Conservation (phyloP, 1,140 invertebrate species). For the Drosophila fuyamai region DNA sequence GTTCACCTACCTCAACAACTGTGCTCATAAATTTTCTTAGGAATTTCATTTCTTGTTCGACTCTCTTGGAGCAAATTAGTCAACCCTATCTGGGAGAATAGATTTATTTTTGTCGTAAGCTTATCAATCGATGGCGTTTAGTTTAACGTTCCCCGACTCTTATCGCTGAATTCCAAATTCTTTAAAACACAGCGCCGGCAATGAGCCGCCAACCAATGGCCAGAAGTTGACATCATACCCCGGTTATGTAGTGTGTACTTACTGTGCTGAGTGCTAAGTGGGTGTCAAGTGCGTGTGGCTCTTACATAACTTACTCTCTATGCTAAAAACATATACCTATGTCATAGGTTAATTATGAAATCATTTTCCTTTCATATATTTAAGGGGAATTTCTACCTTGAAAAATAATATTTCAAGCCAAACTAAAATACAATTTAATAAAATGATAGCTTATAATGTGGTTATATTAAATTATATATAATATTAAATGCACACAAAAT, state of each 20-base stretch:
- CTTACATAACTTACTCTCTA: slow-evolving; percentile 15
- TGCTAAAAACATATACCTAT: background rate
- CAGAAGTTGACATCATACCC: slow-evolving; percentile 58
- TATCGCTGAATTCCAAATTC: slow-evolving; percentile 34
- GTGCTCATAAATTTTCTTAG: slow-evolving; percentile 40
- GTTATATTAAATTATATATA: too few species aligned
- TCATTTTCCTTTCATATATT: too few species aligned
- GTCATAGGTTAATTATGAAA: background rate
- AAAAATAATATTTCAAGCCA: too few species aligned
- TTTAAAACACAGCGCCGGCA: slow-evolving; percentile 42
- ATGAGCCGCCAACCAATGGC: slow-evolving; percentile 39
- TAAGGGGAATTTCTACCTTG: too few species aligned
- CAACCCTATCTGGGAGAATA: slow-evolving; percentile 37
- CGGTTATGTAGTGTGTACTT: slow-evolving; percentile 2
- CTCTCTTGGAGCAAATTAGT: slow-evolving; percentile 42
- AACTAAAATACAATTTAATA: too few species aligned
- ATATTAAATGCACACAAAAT: background rate
- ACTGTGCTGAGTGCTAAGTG: slow-evolving; percentile 61
- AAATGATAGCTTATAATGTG: too few species aligned
- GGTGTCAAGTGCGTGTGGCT: slow-evolving; percentile 63
- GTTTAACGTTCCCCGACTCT: slow-evolving; percentile 1
- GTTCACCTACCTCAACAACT: slow-evolving; percentile 54
- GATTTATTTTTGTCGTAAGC: slow-evolving; percentile 25
- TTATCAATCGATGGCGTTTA: slow-evolving; percentile 36
- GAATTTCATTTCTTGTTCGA: slow-evolving; percentile 24